Conservation (phyloP, 2,113 vertebrate species). For the Melanocharis versteri region DNA sequence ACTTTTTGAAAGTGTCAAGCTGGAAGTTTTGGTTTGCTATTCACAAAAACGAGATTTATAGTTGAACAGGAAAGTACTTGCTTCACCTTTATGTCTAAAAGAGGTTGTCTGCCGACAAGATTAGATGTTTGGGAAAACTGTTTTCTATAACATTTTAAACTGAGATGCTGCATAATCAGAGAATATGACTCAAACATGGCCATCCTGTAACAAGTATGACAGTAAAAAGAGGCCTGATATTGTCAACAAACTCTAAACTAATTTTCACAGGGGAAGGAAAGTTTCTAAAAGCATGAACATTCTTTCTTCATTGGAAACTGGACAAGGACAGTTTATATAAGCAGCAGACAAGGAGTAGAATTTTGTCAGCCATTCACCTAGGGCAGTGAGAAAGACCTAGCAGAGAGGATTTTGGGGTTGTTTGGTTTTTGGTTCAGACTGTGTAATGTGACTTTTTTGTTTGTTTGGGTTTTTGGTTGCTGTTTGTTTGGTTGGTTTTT, state of each 20-base stretch:
- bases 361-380: not conserved
- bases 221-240: not conserved
- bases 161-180: not conserved
- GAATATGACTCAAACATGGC: not conserved
- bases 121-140: not conserved
- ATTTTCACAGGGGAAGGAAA: not conserved
- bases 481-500: accelerated
- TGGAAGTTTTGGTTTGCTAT: not conserved
- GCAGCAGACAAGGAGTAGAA: not conserved
- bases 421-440: not conserved
- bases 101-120: not conserved
- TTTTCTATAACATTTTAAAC: not conserved
- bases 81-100: not conserved
- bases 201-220: not conserved
- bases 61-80: not conserved
- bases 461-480: accelerated
- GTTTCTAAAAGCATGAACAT: not conserved
- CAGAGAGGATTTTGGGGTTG: not conserved
- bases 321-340: not conserved
- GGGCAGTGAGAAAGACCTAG: not conserved
- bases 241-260: not conserved
- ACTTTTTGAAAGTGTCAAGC: not conserved
- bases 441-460: not conserved
- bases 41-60: not conserved
- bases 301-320: not conserved